Evolutionary conservation across 2,113 vertebrate species (phyloP).

Genomic region (Strix uralensis): DNA sequence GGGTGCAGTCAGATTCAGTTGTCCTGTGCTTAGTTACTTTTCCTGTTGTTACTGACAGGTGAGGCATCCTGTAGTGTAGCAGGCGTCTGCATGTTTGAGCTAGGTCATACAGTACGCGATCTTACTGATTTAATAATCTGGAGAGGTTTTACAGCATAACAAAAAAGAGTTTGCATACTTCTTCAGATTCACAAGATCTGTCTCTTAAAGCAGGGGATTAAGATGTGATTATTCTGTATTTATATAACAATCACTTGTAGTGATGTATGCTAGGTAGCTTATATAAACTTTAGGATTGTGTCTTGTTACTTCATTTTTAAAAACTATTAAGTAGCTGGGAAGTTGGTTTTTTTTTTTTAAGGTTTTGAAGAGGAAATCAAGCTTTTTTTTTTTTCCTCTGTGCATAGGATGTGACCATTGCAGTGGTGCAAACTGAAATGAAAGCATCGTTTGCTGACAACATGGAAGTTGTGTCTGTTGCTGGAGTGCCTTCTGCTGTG

Average conservation of each 20-base stretch:
- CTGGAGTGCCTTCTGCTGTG: background rate
- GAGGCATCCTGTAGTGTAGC: background rate
- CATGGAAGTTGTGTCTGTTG: background rate
- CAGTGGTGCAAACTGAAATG: background rate
- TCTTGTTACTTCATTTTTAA: background rate
- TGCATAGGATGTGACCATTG: background rate
- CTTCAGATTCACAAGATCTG: background rate
- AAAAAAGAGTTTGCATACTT: background rate
- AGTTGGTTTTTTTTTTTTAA: background rate
- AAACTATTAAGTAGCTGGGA: background rate
- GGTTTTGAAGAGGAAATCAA: background rate
- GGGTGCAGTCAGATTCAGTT: background rate
- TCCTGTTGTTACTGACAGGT: conserved; percentile 1
- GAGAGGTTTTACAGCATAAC: background rate
- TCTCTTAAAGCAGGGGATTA: background rate
- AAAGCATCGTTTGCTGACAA: background rate
- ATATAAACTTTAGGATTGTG: background rate
- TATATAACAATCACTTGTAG: background rate
- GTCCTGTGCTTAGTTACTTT: background rate
- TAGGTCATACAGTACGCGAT: background rate
- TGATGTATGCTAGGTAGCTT: background rate
- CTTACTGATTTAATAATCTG: background rate
- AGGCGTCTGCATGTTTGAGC: background rate
- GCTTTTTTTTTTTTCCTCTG: background rate
- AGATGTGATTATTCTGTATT: conserved; percentile 13